Conservation (phyloP, 1,140 invertebrate species). For the Camponotus vicinus region DNA sequence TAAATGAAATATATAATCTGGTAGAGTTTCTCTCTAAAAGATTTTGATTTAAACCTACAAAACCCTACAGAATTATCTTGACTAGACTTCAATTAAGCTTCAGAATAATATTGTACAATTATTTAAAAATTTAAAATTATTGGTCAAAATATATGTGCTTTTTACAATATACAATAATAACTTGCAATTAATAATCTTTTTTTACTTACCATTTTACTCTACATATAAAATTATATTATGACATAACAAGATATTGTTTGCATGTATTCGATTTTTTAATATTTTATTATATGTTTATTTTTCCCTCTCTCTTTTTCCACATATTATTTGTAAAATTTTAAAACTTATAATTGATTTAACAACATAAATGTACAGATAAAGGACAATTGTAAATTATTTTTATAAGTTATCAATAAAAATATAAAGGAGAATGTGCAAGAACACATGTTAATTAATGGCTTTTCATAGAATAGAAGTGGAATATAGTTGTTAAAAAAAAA, state of each 20-base stretch:
- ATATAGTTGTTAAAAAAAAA: neutral
- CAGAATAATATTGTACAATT: slow-evolving; percentile 44
- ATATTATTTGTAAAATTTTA: slow-evolving; percentile 24
- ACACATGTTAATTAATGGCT: neutral
- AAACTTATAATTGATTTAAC: neutral
- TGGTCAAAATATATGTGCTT: no score
- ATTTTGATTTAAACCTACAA: no score
- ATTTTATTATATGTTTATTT: no score
- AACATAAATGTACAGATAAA: slow-evolving; percentile 11
- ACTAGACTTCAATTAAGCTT: neutral
- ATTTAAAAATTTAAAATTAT: no score
- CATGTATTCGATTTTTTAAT: no score
- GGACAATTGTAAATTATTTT: neutral
- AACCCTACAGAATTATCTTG: neutral
- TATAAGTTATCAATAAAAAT: neutral
- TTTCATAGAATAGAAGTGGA: slow-evolving; percentile 18
- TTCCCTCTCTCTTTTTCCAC: neutral
- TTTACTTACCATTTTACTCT: no score
- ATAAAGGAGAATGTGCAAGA: neutral
- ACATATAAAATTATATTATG: no score
- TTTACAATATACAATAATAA: no score
- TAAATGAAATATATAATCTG: neutral
- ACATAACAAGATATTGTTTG: no score
- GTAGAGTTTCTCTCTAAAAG: neutral
- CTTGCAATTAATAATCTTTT: no score